Conservation (phyloP, 2,888 invertebrate species). For the Helicoverpa assulta region DNA sequence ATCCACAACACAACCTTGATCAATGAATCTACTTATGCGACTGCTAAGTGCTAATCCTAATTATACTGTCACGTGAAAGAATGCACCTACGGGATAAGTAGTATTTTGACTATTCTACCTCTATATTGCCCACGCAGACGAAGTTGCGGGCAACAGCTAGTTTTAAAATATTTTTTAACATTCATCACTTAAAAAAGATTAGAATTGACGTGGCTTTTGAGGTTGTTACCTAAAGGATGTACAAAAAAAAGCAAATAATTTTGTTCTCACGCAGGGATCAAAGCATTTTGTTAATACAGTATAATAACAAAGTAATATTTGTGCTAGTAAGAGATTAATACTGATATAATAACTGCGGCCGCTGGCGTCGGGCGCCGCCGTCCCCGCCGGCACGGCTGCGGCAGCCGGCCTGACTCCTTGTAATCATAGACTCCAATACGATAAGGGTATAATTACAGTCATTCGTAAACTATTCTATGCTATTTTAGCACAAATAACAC, state of each 20-base stretch:
- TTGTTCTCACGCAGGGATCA: conserved; percentile 36
- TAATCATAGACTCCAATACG: conserved; percentile 70
- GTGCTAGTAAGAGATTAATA: conserved; percentile 57
- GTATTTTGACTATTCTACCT: no score
- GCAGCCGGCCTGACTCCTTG: conserved; percentile 67
- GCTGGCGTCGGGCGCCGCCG: conserved; percentile 61
- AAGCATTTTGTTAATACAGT: conserved; percentile 24
- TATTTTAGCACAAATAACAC: neutral
- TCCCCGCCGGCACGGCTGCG: conserved; percentile 53
- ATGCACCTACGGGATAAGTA: no score
- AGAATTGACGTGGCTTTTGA: neutral
- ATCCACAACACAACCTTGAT: no score
- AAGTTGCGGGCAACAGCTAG: no score
- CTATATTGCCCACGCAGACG: no score
- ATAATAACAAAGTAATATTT: conserved; percentile 42
- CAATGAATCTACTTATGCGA: no score
- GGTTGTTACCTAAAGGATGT: neutral
- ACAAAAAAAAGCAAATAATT: neutral
- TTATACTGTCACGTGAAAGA: no score
- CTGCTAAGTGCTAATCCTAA: no score
- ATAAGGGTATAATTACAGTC: conserved; percentile 31
- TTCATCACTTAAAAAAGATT: neutral
- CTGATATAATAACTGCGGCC: conserved; percentile 68
- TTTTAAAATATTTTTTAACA: neutral
- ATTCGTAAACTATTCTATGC: conserved; percentile 19